phyloP scores from a whole-genome alignment of 2,888 invertebrate genomes.

The Caenorhabditis sp. region DNA sequence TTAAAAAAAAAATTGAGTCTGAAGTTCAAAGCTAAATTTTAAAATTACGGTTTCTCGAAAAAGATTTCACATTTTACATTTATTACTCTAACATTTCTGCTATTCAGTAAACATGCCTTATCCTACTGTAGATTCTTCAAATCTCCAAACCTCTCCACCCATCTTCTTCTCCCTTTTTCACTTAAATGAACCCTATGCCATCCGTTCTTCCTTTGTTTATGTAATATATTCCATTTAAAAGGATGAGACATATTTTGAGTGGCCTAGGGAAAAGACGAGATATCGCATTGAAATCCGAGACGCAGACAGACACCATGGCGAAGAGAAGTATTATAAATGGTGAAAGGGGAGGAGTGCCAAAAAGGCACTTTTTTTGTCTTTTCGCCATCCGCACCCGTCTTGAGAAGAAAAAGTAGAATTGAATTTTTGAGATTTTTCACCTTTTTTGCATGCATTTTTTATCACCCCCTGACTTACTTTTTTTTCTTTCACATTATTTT shows the following conservation, averaged over 20 bases:
- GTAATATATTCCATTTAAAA: conserved; percentile 1
- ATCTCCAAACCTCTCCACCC: not conserved
- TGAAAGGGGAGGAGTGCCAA: not conserved
- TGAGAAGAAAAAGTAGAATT: too few relatives aligned
- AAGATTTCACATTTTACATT: too few relatives aligned
- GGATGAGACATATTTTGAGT: conserved; percentile 1
- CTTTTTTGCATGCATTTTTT: not conserved
- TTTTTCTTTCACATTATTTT: not conserved
- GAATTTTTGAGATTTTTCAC: too few relatives aligned
- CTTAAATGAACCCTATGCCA: not conserved
- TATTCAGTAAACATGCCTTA: too few relatives aligned
- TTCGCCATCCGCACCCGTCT: too few relatives aligned
- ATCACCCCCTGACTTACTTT: not conserved
- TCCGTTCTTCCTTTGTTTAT: not conserved
- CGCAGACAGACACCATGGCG: not conserved
- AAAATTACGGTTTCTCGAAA: too few relatives aligned
- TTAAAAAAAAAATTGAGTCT: too few relatives aligned
- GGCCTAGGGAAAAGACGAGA: not conserved
- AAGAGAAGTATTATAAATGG: not conserved
- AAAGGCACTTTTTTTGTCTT: not conserved
- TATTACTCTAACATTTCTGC: too few relatives aligned
- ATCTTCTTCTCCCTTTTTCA: not conserved
- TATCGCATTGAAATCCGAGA: not conserved
- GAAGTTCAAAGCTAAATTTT: too few relatives aligned
- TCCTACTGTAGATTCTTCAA: too few relatives aligned